Base-by-base conservation (phyloP, 2,888 invertebrate species). In the Nudaria mundana region DNA sequence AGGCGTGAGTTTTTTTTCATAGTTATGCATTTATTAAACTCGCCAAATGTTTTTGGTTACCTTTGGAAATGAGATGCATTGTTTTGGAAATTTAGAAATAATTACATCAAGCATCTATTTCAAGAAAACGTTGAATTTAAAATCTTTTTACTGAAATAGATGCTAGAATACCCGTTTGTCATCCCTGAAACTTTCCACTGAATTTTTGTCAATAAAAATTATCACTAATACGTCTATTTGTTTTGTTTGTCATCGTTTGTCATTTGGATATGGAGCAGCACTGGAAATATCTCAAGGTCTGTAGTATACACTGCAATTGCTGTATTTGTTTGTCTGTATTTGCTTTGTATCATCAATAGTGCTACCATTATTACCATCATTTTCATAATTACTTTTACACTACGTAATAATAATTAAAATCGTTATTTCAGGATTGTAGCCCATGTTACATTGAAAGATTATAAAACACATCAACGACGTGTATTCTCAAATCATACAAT, bases 201-300 rank as follows among this genome's bases (percentile, higher is more conserved):
- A 40, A 40, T 36, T 30, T 53, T 40, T 22, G 53, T 46, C 37
- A 48, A 43, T 10, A 30, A 46, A 28, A 31, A 30, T 37, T 48
- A 41, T 50, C 44, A 48, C 44, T 44, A 46, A 52, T 46, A 54
- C 40, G 40, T 62, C 42, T 58, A 34, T 53, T 52, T 67, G 57
- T 63, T 68, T 62, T 47, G 54, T 68, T 75, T 76, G 69, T 59
- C 76, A 77, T 77, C 72, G 82, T 84, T 81, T 80, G 51, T 75
- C 83, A 67, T 70, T 74, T 59, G 80, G 80, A 76, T 65, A 66
- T 43, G 80, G 79, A 76, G 80, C 90, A 94, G 94, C 94, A 94
- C 85, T 94, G 94, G 94, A 94, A 93, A 84, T 93, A 94, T 85
- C 90, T 93, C 73, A 94, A 94, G 94, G 94, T 94, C 91, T 88